Base-by-base conservation (phyloP, 2,888 invertebrate genomes). In the Anthoptus insignis region DNA sequence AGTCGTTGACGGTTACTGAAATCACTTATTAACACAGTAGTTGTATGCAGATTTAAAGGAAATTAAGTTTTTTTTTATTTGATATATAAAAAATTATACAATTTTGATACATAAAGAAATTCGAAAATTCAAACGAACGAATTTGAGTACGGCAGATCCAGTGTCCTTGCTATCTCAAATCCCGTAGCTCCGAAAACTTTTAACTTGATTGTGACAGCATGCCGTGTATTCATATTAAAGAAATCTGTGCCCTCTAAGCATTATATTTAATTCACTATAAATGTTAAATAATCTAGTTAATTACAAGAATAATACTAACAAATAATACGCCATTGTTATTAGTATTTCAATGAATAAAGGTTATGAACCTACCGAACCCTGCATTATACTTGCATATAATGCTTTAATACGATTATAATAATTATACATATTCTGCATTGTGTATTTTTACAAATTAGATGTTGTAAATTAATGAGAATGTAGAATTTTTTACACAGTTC, bases 361-460 rank as follows among this genome's bases (percentile, higher is more conserved):
- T 63, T 63, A 47, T 63, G 21, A 63, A 56, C 63, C 56, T 61
- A 37, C 34, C 45, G 45, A 34, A 39, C 19, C 22, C 52, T 60
- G 59, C 59, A 45, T 50, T 59, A 59, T 39, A 61, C 29, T 61
- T 61, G 61, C 45, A 54, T 52, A 54, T 47, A 32, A 59, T 54
- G 60, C 54, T 63, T 59, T 52, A 59, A 56, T 63, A 56, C 27
- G 24, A 45, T 16, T 45, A 22, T 45, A 45, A 42, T 45, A 14
- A 61, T 47, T 32, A 54, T 24, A 54, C 29, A 39, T 63, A 47
- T 54, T 63, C 63, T 49, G 63, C 56, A 14, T 63, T 49, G 24
- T 34, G 54, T 56, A 56, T 54, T 67, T 66, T 64, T 68, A 59
- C 59, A 59, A 59, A 21, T 37, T 66, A 66, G 64, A 53, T 64